These are phyloP conservation scores for Hydropotes inermis DNA, from an alignment of 2,113 vertebrate genomes.

Conservation along the genomic window DNA sequence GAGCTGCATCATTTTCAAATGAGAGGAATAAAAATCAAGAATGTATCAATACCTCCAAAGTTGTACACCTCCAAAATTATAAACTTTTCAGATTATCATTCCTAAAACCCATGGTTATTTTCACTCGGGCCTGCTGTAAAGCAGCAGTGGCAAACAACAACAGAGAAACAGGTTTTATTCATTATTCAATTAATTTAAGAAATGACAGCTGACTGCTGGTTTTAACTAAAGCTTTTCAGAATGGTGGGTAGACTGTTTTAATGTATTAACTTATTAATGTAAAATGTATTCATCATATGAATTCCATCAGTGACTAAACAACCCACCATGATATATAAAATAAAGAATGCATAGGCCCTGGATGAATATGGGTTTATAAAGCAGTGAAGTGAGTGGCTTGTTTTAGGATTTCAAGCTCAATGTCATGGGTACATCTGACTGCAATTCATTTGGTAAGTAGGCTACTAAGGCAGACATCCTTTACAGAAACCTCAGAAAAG, in stretches of 20 bases:
- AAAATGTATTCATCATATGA: not conserved
- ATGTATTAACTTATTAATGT: not conserved
- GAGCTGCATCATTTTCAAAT: not conserved
- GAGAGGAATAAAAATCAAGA: not conserved
- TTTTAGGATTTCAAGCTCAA: not conserved
- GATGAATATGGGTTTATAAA: not conserved
- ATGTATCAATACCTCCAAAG: not conserved
- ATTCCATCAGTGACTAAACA: not conserved
- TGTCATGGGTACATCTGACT: not conserved
- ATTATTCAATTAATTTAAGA: not conserved
- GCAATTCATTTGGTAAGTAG: not conserved
- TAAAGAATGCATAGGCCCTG: not conserved
- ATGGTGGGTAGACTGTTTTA: not conserved
- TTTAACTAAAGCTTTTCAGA: not conserved
- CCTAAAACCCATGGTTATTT: not conserved
- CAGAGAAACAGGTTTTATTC: conserved; percentile 8
- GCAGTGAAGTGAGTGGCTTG: not conserved
- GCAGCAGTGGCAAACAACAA: not conserved
- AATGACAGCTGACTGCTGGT: conserved; percentile 9
- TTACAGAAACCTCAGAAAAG: not conserved
- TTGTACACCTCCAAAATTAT: not conserved
- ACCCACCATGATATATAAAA: not conserved
- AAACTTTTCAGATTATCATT: not conserved
- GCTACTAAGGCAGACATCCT: not conserved
- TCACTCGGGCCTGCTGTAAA: not conserved